Conservation (phyloP, 2,113 vertebrate species). For the Leptobrachium ailaonicum region DNA sequence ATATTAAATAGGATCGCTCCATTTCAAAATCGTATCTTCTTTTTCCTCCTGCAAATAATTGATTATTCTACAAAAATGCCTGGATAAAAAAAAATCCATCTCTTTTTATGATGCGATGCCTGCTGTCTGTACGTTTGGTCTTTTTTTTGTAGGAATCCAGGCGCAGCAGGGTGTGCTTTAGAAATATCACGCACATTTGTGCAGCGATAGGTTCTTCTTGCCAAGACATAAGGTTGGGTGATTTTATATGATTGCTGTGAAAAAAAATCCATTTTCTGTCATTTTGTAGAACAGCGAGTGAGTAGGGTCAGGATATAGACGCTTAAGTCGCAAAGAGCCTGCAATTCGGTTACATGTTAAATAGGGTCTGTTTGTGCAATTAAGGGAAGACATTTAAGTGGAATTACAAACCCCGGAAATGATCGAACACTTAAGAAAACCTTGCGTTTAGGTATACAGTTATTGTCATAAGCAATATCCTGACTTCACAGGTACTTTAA, state of each 20-base stretch:
- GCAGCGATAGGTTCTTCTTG: background rate
- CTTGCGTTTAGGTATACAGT: no score
- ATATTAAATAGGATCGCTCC: no score
- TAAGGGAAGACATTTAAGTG: no score
- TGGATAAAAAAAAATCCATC: background rate
- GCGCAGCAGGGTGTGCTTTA: background rate
- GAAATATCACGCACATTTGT: background rate
- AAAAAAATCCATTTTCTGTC: background rate
- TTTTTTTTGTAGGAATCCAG: background rate
- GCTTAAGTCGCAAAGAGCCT: background rate
- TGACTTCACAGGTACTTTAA: no score
- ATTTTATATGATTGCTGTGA: background rate
- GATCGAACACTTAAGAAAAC: no score
- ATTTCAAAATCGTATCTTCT: no score
- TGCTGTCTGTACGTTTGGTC: background rate
- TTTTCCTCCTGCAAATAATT: no score
- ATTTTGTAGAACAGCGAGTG: background rate
- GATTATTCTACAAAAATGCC: no score
- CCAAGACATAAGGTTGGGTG: background rate
- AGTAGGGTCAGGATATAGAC: background rate
- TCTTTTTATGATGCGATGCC: background rate
- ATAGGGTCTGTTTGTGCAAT: background rate
- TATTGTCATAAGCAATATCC: no score
- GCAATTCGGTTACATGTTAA: background rate
- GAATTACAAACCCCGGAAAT: no score